Evolutionary conservation across 2,113 vertebrate genomes (phyloP).

Genomic region (Notarius quadriscutis): DNA sequence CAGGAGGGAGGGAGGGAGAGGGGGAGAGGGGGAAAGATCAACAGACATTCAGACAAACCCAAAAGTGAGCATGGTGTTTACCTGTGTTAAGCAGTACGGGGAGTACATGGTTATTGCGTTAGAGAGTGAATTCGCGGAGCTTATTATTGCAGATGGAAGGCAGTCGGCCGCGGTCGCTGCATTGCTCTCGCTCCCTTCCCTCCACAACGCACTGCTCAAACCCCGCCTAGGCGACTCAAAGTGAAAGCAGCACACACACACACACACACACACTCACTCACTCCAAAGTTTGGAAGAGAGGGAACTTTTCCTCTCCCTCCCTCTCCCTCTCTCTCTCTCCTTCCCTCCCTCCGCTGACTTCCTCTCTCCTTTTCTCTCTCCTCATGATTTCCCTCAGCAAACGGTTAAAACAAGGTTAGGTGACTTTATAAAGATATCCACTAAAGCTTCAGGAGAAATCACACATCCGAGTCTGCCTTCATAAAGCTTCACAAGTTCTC

Average conservation of each 20-base stretch:
- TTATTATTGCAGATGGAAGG: slow-evolving; percentile 74
- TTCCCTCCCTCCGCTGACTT: slow-evolving; percentile 6
- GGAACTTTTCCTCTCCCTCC: slow-evolving; percentile 51
- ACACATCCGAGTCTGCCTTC: background rate
- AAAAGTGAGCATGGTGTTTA: slow-evolving; percentile 65
- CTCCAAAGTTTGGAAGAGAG: slow-evolving; percentile 67
- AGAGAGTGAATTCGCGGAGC: slow-evolving; percentile 64
- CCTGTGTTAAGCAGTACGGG: slow-evolving; percentile 83
- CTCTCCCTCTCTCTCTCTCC: slow-evolving; percentile 39
- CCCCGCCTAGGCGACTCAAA: slow-evolving; percentile 77
- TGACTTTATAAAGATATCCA: background rate
- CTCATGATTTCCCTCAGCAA: background rate
- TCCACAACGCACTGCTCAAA: slow-evolving; percentile 76
- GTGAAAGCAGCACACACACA: slow-evolving; percentile 69
- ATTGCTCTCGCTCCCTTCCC: slow-evolving; percentile 73
- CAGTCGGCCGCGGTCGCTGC: slow-evolving; percentile 73
- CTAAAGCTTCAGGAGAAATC: background rate
- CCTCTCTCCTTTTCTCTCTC: background rate
- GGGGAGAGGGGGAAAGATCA: background rate
- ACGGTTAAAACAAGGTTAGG: background rate
- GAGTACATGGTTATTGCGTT: slow-evolving; percentile 75
- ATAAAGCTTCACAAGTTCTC: background rate
- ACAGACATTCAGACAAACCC: slow-evolving; percentile 45
- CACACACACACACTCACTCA: slow-evolving; percentile 39
- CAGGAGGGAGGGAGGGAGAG: background rate